phyloP scores from a whole-genome alignment of 2,113 vertebrate genomes.

The Mormyrus lacerda region DNA sequence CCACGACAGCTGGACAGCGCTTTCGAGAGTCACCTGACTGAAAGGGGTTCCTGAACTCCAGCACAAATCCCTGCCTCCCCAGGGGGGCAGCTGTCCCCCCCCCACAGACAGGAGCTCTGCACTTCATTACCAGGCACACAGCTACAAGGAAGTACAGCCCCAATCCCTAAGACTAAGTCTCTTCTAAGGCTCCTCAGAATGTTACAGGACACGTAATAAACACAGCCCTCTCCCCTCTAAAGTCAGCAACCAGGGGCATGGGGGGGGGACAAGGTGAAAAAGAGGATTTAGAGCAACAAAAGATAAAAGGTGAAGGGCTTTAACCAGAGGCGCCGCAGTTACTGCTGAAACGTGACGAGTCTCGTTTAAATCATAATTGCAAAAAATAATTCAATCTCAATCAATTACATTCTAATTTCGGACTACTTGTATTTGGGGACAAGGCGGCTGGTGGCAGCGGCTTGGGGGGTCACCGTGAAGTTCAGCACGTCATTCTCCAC shows the following conservation, averaged over 20 bases:
- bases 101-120: not conserved
- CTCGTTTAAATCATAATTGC: not conserved
- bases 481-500: not conserved
- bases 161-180: not conserved
- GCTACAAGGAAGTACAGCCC: not conserved
- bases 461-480: not conserved
- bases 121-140: not conserved
- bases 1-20: not conserved
- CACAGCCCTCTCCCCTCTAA: not conserved
- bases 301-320: not conserved
- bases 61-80: not conserved
- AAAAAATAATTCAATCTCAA: not conserved
- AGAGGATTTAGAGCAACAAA: not conserved
- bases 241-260: not conserved
- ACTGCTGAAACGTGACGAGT: not conserved
- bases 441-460: not conserved
- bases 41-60: not conserved
- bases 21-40: not conserved
- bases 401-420: conserved; percentile 11
- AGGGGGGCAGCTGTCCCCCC: not conserved
- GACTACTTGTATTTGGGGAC: not conserved
- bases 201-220: not conserved
- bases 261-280: not conserved
- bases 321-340: not conserved
- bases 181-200: not conserved